These are phyloP conservation scores for Miniopterus natalensis DNA, from an alignment of 2,113 vertebrate species.

Conservation along the genomic window DNA sequence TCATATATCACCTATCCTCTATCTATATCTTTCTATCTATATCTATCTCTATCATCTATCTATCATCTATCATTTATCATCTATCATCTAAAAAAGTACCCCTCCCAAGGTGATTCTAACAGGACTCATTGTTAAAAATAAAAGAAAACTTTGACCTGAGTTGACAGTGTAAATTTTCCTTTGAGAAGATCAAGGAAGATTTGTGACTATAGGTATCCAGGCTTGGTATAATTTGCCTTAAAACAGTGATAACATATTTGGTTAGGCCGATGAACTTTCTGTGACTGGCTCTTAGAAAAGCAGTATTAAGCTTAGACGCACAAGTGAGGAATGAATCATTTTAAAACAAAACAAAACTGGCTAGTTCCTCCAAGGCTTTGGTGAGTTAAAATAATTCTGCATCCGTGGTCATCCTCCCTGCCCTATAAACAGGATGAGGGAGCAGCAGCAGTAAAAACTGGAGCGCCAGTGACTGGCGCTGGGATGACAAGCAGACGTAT, in stretches of 20 bases:
- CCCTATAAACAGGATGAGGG: slow-evolving; percentile 89
- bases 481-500: slow-evolving; percentile 82
- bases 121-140: not conserved
- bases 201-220: not conserved
- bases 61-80: not conserved
- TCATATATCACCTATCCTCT: too few relatives aligned
- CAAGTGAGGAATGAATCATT: not conserved
- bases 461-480: slow-evolving; percentile 82
- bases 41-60: not conserved
- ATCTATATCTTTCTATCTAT: not conserved
- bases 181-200: not conserved
- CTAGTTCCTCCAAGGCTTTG: slow-evolving; percentile 79
- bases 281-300: slow-evolving; percentile 33
- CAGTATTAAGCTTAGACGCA: not conserved
- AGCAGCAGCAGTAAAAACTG: slow-evolving; percentile 78
- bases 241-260: not conserved
- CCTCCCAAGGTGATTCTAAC: not conserved
- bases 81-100: not conserved
- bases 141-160: not conserved
- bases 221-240: slow-evolving; percentile 11
- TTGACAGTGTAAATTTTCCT: not conserved
- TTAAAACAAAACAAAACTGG: slow-evolving; percentile 76
- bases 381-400: slow-evolving; percentile 71
- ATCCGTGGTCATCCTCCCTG: slow-evolving; percentile 49
- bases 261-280: not conserved